Evolutionary conservation across 2,888 invertebrate species (phyloP), one percentile per base, ranked within the genome.

Genomic region (Synergus gifuensis): DNA sequence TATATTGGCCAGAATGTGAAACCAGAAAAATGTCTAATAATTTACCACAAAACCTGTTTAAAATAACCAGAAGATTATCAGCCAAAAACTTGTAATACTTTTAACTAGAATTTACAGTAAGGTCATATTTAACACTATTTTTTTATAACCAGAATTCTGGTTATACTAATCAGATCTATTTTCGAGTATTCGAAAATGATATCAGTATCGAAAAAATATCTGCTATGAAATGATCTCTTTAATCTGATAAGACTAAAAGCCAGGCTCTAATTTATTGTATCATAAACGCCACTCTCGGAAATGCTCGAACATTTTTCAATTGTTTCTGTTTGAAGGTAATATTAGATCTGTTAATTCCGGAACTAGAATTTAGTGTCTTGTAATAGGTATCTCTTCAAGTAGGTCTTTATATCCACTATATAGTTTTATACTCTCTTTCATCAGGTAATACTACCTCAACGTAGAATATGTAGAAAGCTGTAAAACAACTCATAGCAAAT

Each of bases 201-300:
- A 49, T 49, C n/a, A 44, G 36, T 36, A 11, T 4, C 28, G 42
- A 66, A 12, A 18, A 44, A 18, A 44, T 18, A 66, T 42, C n/a
- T 66, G 42, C 22, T 44, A 18, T 42, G 44, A 5, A n/a, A 18
- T n/a, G 44, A 42, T 44, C n/a, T 66, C 28, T 28, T 28, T 18
- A 42, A 18, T 66, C 5, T 14, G 44, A 66, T 66, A 66, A 66
- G 11, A 66, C 44, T 66, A 44, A 66, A 44, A 18, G 66, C 12
- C 12, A 18, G 44, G 16, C 22, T 42, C 66, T 44, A 66, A 66
- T 66, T 66, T 66, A 66, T 66, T 66, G 44, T n/a, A 42, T 42
- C 66, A 42, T 66, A 44, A 66, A 66, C 18, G 44, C 42, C 9
- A 4, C 22, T 16, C 63, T 36, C 14, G 63, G 63, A 16, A 66